Evolutionary conservation across 92 coral and sea anemone species (phyloP), one percentile per base, ranked within the genome.

Genomic region (Epizoanthus ramosus): DNA sequence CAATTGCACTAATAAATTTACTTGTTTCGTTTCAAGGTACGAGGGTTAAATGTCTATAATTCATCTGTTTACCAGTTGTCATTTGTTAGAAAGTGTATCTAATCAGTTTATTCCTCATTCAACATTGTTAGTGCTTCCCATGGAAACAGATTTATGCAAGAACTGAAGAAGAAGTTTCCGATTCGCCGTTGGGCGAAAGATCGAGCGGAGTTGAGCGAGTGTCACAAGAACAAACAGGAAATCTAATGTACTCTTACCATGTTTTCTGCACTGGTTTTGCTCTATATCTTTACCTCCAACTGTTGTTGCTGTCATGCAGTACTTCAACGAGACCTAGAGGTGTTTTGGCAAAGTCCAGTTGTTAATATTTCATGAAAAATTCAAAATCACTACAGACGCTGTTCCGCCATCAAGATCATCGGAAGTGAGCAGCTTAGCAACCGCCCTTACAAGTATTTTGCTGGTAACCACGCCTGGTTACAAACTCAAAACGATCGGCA

Each of bases 301-400:
- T 28, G 71, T 18, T 8, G 31, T 31, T 31, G 71, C 45, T 33
- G 33, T 41, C 16, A 33, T 33, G 43, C 71, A 67, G 71, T 43
- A 15, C 5, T 67, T 22, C 21, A 41, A 67, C 8, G 43, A 67
- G 21, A 1, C 22, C 71, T 67, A 18, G 6, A 47, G 18, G 71
- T 28, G 50, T 15, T 31, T 67, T 2, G 45, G 50, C 15, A 67
- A 67, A 67, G 43, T 67, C 43, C 41, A 28, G 71, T 12, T 67
- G 71, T 67, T 67, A 67, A 67, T 33, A 67, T 24, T 67, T 67
- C 71, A 67, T 67, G 71, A 47, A 67, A 67, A 67, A 67, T 31
- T 14, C 18, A 14, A 43, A 67, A 33, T 5, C 21, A 41, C 19
- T 10, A 28, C 33, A 67, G 50, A 15, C 18, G 47, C 71, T 16